Evolutionary conservation across 2,113 vertebrate species (phyloP), one percentile per base, ranked within the genome.

Genomic region (Peucedramus taeniatus): DNA sequence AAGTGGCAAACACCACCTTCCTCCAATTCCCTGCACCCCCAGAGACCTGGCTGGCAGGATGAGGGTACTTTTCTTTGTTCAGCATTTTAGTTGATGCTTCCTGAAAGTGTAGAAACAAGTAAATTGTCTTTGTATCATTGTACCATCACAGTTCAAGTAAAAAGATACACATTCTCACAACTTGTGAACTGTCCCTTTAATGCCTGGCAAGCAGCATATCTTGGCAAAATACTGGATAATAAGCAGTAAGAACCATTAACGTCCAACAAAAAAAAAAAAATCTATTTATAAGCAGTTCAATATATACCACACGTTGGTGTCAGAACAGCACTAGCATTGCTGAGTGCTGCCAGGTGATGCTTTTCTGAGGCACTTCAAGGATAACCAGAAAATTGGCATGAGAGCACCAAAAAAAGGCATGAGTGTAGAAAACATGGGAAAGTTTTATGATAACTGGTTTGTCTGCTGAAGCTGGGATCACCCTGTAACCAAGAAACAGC

Each of bases 261-360:
- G 61, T 57, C 13, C 74, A 72, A 39, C 4, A 71, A 59, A 31
- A 49, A n/a, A 23, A 23, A 45, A 0, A 0, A 0, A 15, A 27
- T 33, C 13, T 47, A 30, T 63, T 74, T 63, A 87, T 51, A 66
- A 80, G 45, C 30, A 83, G 13, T 33, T 84, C 24, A 33, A 77
- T 15, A 27, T 71, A 40, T 30, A 86, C 11, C 49, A 23, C 27
- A 50, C 11, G 16, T 15, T 71, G 35, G 53, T 71, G 18, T 51
- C 78, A 94, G 50, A 65, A 65, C 13, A 74, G 75, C 35, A 45
- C 31, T 27, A 60, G 17, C 22, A 18, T 23, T 65, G 50, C 33
- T 53, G 42, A 74, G 33, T 10, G 18, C 35, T 77, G 54, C 31
- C 51, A 77, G 37, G 40, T 69, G 61, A 65, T 27, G 22, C 35